Percentiles rank a stretch among this genome's conserved stretches.
These are phyloP conservation scores for Plodia interpunctella DNA, from an alignment of 1,140 invertebrate species.

Conservation along the genomic window DNA sequence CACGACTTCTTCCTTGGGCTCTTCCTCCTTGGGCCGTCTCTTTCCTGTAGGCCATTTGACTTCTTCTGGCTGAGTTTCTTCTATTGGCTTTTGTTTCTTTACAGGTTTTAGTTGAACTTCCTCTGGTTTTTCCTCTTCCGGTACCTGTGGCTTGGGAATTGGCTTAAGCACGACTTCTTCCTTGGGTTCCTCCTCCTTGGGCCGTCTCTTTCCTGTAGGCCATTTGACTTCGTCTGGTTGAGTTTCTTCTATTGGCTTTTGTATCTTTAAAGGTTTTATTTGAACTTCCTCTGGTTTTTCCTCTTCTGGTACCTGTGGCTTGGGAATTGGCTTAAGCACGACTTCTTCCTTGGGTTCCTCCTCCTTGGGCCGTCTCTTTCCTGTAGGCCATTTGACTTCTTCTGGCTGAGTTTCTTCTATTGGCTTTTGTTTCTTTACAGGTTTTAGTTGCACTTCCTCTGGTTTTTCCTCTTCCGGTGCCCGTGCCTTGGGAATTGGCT, in stretches of 20 bases:
- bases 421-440: conserved; percentile 35
- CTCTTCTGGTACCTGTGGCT: conserved; percentile 24
- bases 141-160: conserved; percentile 24
- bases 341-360: conserved; percentile 41
- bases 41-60: conserved; percentile 21
- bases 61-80: conserved; percentile 26
- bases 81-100: conserved; percentile 24
- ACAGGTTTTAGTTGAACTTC: conserved; percentile 24
- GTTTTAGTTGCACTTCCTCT: conserved; percentile 22
- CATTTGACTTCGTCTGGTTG: conserved; percentile 56
- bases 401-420: conserved; percentile 22
- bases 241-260: conserved; percentile 38
- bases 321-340: conserved; percentile 62
- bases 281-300: conserved; percentile 42
- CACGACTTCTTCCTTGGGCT: conserved; percentile 59
- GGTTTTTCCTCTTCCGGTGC: conserved; percentile 17
- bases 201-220: conserved; percentile 55
- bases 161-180: conserved; percentile 30
- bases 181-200: conserved; percentile 25
- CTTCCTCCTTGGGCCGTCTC: conserved; percentile 39
- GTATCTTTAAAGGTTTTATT: conserved; percentile 59
- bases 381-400: conserved; percentile 52
- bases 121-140: conserved; percentile 28
- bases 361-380: conserved; percentile 22
- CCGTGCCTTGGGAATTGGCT: conserved; percentile 15